A percentile compares a stretch with the other conserved stretches of the same genome.
These are phyloP conservation scores for Tenthredo mesomela DNA, from an alignment of 2,888 invertebrate genomes.

Conservation along the genomic window DNA sequence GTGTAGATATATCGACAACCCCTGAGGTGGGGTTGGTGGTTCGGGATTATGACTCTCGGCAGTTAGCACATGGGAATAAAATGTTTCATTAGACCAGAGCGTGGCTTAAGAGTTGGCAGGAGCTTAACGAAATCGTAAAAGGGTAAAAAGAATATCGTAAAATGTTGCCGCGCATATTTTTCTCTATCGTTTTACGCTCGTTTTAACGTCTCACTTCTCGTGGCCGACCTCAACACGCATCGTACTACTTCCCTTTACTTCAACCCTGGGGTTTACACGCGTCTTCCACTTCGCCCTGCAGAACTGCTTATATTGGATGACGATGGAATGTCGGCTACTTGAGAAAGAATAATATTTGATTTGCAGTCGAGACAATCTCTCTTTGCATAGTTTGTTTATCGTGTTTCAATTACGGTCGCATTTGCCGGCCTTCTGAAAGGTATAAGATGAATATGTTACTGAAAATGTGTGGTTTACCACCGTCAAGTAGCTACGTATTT, in stretches of 20 bases:
- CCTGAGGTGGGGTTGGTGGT: slow-evolving; percentile 9
- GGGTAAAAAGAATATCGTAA: slow-evolving; percentile 60
- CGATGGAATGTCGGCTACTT: no score
- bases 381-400: no score
- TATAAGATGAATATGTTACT: no score
- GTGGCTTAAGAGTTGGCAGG: slow-evolving; percentile 55
- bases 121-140: slow-evolving; percentile 59
- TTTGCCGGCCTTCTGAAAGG: no score
- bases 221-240: slow-evolving; percentile 22
- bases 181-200: slow-evolving; percentile 34
- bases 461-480: no score
- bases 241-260: neutral
- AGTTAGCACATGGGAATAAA: slow-evolving; percentile 60
- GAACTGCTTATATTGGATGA: no score
- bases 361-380: no score
- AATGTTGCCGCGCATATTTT: slow-evolving; percentile 56
- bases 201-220: slow-evolving; percentile 31
- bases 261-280: neutral
- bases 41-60: slow-evolving; percentile 52
- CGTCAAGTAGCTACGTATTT: no score
- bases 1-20: slow-evolving; percentile 10
- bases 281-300: no score
- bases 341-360: no score
- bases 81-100: slow-evolving; percentile 64
- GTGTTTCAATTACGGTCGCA: no score